A percentile compares a stretch with the other conserved stretches of the same genome.
phyloP scores from a whole-genome alignment of 1,140 invertebrate genomes.

The Epicauta chinensis region DNA sequence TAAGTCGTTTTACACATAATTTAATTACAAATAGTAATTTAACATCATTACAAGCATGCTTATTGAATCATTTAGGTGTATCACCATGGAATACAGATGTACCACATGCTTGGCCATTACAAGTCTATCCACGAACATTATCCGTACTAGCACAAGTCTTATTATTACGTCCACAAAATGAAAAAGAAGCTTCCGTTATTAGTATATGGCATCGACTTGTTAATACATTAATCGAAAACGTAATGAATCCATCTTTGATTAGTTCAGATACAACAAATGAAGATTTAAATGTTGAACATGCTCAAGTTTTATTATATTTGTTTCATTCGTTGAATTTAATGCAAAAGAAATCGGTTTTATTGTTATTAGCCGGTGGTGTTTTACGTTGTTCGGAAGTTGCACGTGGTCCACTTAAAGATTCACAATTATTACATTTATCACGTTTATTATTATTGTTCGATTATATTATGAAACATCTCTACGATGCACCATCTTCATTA shows the following conservation, averaged over 20 bases:
- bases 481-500: constrained; percentile 74
- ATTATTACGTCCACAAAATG: constrained; percentile 71
- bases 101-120: constrained; percentile 65
- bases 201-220: constrained; percentile 86
- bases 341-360: constrained; percentile 92
- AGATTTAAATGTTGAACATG: constrained; percentile 94
- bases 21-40: constrained; percentile 67
- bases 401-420: constrained; percentile 53
- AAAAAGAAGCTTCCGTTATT: constrained; percentile 82
- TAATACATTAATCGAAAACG: constrained; percentile 77
- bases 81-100: constrained; percentile 61
- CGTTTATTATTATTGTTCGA: constrained; percentile 85
- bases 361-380: constrained; percentile 65
- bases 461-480: constrained; percentile 91
- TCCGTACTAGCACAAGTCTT: constrained; percentile 71
- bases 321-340: constrained; percentile 92
- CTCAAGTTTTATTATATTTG: constrained; percentile 85
- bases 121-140: constrained; percentile 75
- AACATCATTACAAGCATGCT: constrained; percentile 61
- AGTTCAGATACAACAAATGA: constrained; percentile 59
- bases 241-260: constrained; percentile 52
- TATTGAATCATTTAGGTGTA: constrained; percentile 70
- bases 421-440: constrained; percentile 74
- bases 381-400: constrained; percentile 61
- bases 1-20: constrained; percentile 80